A percentile compares a stretch with the other conserved stretches of the same genome.
phyloP scores from a whole-genome alignment of 2,113 vertebrate species.

The Poecile atricapillus region DNA sequence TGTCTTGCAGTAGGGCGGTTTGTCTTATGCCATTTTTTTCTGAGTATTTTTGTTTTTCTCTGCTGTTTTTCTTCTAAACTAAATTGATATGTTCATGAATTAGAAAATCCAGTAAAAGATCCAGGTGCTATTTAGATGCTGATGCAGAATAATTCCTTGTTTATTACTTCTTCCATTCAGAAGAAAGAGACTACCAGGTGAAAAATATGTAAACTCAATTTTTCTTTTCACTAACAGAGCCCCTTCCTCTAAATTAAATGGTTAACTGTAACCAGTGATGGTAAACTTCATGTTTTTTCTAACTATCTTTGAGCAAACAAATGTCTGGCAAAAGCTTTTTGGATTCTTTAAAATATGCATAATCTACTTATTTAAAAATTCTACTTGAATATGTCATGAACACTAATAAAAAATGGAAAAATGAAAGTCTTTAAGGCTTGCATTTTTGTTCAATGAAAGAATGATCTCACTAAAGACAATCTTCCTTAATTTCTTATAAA shows the following conservation, averaged over 20 bases:
- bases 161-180: neutral
- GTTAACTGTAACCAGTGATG: neutral
- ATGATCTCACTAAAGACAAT: neutral
- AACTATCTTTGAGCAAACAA: neutral
- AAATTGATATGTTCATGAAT: neutral
- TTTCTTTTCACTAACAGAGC: neutral
- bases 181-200: neutral
- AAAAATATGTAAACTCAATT: neutral
- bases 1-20: neutral
- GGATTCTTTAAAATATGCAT: neutral
- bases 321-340: neutral
- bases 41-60: neutral
- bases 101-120: neutral
- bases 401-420: neutral
- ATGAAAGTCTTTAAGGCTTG: neutral
- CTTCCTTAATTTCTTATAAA: neutral
- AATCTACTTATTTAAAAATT: neutral
- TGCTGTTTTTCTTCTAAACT: neutral
- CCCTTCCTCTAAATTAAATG: neutral
- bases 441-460: neutral
- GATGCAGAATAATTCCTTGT: neutral
- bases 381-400: neutral
- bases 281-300: neutral
- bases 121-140: neutral
- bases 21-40: neutral